phyloP scores from a whole-genome alignment of 2,113 vertebrate genomes.

The Sterrhoptilus dennistouni region DNA sequence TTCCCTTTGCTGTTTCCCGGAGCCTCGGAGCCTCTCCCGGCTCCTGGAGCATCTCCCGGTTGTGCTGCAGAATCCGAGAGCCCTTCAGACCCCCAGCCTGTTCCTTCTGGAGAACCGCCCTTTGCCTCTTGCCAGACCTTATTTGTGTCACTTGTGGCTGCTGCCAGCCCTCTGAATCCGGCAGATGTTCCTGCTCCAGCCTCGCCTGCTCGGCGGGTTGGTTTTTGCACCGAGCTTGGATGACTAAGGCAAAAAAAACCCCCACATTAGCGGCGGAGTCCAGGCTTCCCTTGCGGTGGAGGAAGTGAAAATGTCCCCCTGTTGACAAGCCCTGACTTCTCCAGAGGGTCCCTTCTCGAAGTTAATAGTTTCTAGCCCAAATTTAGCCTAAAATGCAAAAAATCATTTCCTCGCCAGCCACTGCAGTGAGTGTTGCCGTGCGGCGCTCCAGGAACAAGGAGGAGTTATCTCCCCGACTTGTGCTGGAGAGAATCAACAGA shows the following conservation, averaged over 20 bases:
- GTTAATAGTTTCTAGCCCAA: neutral
- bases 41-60: neutral
- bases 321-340: neutral
- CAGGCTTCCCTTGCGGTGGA: conserved; percentile 1
- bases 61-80: neutral
- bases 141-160: neutral
- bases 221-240: conserved; percentile 39
- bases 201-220: conserved; percentile 22
- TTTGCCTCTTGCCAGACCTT: neutral
- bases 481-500: conserved; percentile 29
- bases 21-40: neutral
- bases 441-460: conserved; percentile 15
- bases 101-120: neutral
- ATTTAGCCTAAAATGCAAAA: neutral
- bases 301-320: conserved; percentile 6
- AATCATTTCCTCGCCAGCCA: neutral
- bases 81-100: neutral
- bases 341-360: neutral
- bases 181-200: conserved; percentile 14
- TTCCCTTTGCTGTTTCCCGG: neutral
- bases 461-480: neutral
- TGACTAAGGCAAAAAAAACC: conserved; percentile 62
- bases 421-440: neutral
- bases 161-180: neutral
- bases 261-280: neutral